Evolutionary conservation across 37 sponge, comb jelly and placozoan species (phyloP), one percentile per base, ranked within the genome.

Genomic region (Aphrocallistes beatrix): DNA sequence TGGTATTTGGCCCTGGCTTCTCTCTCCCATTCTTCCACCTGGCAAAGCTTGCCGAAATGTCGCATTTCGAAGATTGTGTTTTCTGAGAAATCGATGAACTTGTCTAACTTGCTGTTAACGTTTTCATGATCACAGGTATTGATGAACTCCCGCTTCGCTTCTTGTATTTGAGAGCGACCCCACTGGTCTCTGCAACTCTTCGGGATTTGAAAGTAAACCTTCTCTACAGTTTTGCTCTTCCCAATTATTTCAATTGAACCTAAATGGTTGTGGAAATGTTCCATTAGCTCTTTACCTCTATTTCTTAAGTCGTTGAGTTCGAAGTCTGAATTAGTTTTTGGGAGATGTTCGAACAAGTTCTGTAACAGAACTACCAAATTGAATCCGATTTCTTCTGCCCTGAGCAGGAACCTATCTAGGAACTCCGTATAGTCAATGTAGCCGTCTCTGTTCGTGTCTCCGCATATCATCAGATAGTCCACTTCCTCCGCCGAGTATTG

Each of bases 401-500:
- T 94, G 36, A 81, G 83, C 49, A 93, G 90, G 86, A 96, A 96
- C 16, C 96, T 82, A 19, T 91, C 90, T 38, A 91, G 92, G 87
- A 96, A 96, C 51, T 96, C 96, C 84, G 84, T 51, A 84, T 96
- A 96, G 91, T 96, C 96, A 38, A 96, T 87, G 19, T 87, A 81
- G 25, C 96, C 96, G 82, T 96, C 96, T 39, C 92, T 85, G 86
- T 96, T 94, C 16, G 87, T 75, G 86, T 96, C 96, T 21, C 94
- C 96, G 90, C 94, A 92, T 36, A 92, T 84, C 94, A 96, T 93
- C 60, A 96, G 86, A 83, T 93, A 92, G 32, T 83, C 88, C 37
- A 96, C 93, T 85, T 96, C 94, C 3, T 84, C 88, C 39, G 8
- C 28, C 32, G 75, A 60, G 34, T 60, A 60, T 30, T 60, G 75